Conservation (phyloP, 2,797 vertebrate species). For the Thaleichthys pacificus region DNA sequence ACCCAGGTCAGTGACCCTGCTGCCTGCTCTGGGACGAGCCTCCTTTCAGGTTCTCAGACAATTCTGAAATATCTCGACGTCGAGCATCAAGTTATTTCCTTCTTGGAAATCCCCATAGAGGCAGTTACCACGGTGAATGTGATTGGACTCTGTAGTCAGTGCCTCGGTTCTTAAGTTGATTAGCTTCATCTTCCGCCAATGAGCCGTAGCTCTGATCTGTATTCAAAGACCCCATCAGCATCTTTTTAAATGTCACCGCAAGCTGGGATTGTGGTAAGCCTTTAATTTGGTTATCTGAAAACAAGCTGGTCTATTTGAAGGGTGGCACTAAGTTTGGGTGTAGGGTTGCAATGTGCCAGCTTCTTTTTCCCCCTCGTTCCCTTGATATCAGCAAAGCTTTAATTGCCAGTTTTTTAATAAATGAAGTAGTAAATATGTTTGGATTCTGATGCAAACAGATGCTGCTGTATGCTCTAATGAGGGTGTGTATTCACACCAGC, state of each 20-base stretch:
- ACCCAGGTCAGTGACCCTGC: slow-evolving; percentile 13
- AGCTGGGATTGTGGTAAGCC: slow-evolving; percentile 39
- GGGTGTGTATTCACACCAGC: slow-evolving; percentile 43
- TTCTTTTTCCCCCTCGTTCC: slow-evolving; percentile 8
- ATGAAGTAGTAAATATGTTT: slow-evolving; percentile 32
- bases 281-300: slow-evolving; percentile 45
- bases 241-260: slow-evolving; percentile 52
- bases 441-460: slow-evolving; percentile 42
- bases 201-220: slow-evolving; percentile 44
- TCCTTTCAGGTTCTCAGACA: slow-evolving; percentile 5
- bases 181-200: too few relatives aligned
- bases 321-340: slow-evolving; percentile 17
- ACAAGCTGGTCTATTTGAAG: slow-evolving; percentile 37
- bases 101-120: not conserved
- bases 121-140: slow-evolving; percentile 27
- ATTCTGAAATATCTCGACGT: slow-evolving; percentile 18
- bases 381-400: slow-evolving; percentile 19
- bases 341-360: slow-evolving; percentile 2
- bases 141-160: slow-evolving; percentile 31
- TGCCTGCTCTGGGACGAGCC: not conserved
- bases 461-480: slow-evolving; percentile 55
- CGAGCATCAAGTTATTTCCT: slow-evolving; percentile 7
- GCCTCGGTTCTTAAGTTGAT: too few relatives aligned
- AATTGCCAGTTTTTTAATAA: slow-evolving; percentile 24
- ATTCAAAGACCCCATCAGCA: slow-evolving; percentile 50